Evolutionary conservation across 2,888 invertebrate genomes (phyloP).

Genomic region (Noctua pronuba): DNA sequence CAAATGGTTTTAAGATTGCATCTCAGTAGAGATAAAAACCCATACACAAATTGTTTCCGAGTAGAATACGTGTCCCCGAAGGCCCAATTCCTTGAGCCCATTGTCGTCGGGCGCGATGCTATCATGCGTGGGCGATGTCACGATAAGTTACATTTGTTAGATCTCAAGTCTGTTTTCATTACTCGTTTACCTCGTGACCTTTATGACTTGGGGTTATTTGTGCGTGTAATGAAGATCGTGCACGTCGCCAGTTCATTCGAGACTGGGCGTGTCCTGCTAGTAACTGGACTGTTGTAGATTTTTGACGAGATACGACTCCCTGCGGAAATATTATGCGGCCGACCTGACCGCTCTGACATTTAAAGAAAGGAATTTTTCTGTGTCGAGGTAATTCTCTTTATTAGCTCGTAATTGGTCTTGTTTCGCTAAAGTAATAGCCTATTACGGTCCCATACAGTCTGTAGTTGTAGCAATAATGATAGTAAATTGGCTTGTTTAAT

Average conservation of each 20-base stretch:
- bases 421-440: constrained; percentile 71
- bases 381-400: constrained; percentile 71
- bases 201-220: constrained; percentile 72
- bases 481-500: constrained; percentile 53
- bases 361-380: constrained; percentile 71
- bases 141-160: constrained; percentile 79
- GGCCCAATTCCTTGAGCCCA: constrained; percentile 79
- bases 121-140: constrained; percentile 84
- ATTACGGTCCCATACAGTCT: constrained; percentile 60
- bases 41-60: constrained; percentile 74
- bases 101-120: constrained; percentile 79
- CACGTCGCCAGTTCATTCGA: constrained; percentile 70
- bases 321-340: constrained; percentile 74
- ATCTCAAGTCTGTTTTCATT: constrained; percentile 76
- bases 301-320: constrained; percentile 73
- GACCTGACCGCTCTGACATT: constrained; percentile 73
- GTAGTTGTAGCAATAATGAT: constrained; percentile 55
- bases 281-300: constrained; percentile 77
- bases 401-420: constrained; percentile 76
- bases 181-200: constrained; percentile 76
- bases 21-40: constrained; percentile 68
- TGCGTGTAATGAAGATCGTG: constrained; percentile 80
- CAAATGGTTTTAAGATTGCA: constrained; percentile 66
- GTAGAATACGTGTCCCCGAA: constrained; percentile 74
- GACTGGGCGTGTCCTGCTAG: constrained; percentile 72